Evolutionary conservation across 2,888 invertebrate genomes (phyloP), one percentile per base, ranked within the genome.

Genomic region (Steinernema scapterisci): DNA sequence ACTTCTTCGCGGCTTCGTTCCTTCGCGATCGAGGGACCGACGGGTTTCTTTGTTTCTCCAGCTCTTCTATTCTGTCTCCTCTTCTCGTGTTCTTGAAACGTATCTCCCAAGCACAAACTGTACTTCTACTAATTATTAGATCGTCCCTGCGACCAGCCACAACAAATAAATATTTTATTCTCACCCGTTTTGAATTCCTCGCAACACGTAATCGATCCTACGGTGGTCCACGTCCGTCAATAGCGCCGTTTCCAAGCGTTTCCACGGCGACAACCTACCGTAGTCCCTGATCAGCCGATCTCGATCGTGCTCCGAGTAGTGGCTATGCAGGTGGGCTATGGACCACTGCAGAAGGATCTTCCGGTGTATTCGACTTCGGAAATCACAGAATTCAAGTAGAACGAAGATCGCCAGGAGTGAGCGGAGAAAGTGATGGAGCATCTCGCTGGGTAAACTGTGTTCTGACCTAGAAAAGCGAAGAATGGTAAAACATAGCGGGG

Each of bases 151-250:
- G 27, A 63, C 16, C 54, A 38, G 27, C 31, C 63, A 63, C 63
- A 63, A 63, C 31, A 63, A 63, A 63, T 63, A 63, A 63, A 63
- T 63, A 63, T 63, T 63, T 63, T 63, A 63, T 63, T 63, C 38
- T 38, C 25, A 63, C 63, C 63, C 63, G 63, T 63, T 63, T 63
- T 31, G 63, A n/a, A 63, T 63, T 25, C 31, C 63, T 11, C 63
- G 63, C 63, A 63, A 38, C 31, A 63, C 63, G 31, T 25, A 63
- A 63, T 63, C 63, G 63, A 63, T 63, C 7, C 27, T 63, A 16
- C 27, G 63, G 31, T 31, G 13, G 38, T 63, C 63, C 27, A 25
- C 19, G 16, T 63, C 63, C 31, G 19, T 11, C 16, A 63, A 31
- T 1, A 63, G 38, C 63, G 9, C 13, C 63, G 63, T 63, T 31